Conservation (phyloP, 2,113 vertebrate species). For the Zapornia atra region DNA sequence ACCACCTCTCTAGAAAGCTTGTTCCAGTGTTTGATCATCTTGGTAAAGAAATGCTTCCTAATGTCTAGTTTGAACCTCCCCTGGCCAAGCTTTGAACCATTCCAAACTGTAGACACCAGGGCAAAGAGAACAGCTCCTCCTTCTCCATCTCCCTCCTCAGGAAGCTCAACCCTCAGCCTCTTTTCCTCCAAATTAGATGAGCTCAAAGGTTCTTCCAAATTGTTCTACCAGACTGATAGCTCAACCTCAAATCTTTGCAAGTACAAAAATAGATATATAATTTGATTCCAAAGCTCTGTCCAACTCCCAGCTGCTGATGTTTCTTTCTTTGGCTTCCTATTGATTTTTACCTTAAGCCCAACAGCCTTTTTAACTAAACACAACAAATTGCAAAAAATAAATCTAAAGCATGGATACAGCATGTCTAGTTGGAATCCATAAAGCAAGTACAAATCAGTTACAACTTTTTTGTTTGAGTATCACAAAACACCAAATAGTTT, state of each 20-base stretch:
- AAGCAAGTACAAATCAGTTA: neutral
- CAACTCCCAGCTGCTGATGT: neutral
- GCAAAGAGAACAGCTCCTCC: too few species aligned
- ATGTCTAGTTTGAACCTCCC: too few species aligned
- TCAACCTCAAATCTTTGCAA: neutral
- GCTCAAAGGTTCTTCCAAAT: neutral
- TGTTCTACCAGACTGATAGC: neutral
- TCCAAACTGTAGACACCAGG: too few species aligned
- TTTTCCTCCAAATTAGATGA: neutral
- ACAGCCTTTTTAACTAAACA: neutral
- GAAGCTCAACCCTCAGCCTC: too few species aligned
- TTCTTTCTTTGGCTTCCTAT: constrained; percentile 11
- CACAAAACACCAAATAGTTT: neutral
- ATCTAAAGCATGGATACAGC: neutral
- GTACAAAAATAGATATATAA: neutral
- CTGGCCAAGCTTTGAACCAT: too few species aligned
- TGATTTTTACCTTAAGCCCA: constrained; percentile 15
- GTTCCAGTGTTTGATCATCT: too few species aligned
- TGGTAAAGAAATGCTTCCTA: too few species aligned
- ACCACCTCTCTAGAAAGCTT: too few species aligned
- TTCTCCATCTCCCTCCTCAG: too few species aligned
- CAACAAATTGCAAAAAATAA: neutral
- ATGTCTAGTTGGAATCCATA: neutral
- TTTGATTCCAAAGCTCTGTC: neutral
- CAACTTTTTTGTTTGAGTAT: neutral